These are phyloP conservation scores for Crypturellus undulatus DNA, from an alignment of 2,113 vertebrate genomes.

Conservation along the genomic window DNA sequence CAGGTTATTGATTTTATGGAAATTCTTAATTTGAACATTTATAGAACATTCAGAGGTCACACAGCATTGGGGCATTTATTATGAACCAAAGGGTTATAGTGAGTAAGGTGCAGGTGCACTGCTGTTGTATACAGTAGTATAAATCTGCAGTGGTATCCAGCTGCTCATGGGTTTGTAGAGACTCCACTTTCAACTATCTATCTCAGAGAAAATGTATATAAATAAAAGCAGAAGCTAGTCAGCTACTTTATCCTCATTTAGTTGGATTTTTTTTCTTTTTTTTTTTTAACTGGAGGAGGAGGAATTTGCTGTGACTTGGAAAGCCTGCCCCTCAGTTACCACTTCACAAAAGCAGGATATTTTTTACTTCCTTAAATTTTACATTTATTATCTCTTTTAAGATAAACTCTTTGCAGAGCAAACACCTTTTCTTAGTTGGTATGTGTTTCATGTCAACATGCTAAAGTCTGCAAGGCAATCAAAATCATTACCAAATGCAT, in stretches of 20 bases:
- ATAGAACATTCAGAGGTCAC: not conserved
- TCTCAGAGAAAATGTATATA: not conserved
- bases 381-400: fast-evolving
- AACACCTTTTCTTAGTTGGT: not conserved
- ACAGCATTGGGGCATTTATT: not conserved
- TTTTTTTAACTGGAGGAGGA: not conserved
- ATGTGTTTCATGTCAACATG: fast-evolving
- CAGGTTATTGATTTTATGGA: not conserved
- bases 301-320: not conserved
- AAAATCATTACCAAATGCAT: not conserved
- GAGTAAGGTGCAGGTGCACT: fast-evolving
- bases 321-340: not conserved
- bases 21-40: not conserved
- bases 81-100: not conserved
- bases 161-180: not conserved
- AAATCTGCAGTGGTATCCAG: not conserved
- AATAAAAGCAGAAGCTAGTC: not conserved
- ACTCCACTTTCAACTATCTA: not conserved
- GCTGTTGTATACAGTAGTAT: fast-evolving
- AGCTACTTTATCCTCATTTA: not conserved
- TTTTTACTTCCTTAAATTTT: not conserved
- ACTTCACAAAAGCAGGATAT: not conserved
- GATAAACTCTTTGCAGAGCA: not conserved
- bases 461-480: not conserved
- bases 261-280: not conserved